phyloP scores from a whole-genome alignment of 2,113 vertebrate species.

The Onychostruthus taczanowskii region DNA sequence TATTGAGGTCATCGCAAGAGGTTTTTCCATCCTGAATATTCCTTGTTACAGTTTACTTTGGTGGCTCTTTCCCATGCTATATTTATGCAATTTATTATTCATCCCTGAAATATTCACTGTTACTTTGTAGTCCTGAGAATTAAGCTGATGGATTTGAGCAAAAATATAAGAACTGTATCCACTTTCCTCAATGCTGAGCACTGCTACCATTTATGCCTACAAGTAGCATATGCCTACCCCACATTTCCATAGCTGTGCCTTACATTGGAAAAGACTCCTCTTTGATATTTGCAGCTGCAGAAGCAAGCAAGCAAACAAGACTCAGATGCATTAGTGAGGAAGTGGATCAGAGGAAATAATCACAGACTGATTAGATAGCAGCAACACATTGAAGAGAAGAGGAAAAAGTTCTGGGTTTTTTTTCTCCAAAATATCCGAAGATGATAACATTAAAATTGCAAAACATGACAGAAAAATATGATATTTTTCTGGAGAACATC shows the following conservation, averaged over 20 bases:
- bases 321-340: neutral
- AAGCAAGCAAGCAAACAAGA: neutral
- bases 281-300: constrained; percentile 23
- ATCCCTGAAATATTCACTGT: neutral
- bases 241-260: neutral
- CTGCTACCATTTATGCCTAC: neutral
- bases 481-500: neutral
- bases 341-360: neutral
- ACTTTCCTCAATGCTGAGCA: neutral
- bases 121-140: neutral
- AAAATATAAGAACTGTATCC: neutral
- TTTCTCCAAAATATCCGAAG: neutral
- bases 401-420: neutral
- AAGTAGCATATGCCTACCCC: neutral
- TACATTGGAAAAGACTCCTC: neutral
- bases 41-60: neutral
- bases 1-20: neutral
- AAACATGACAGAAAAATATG: neutral
- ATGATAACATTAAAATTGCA: neutral
- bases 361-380: neutral
- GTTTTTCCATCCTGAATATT: neutral
- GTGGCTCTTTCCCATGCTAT: neutral
- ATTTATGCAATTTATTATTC: neutral
- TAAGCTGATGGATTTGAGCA: neutral
- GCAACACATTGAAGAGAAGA: neutral